phyloP scores from a whole-genome alignment of 2,888 invertebrate genomes.

The Strigamia transsilvanica region DNA sequence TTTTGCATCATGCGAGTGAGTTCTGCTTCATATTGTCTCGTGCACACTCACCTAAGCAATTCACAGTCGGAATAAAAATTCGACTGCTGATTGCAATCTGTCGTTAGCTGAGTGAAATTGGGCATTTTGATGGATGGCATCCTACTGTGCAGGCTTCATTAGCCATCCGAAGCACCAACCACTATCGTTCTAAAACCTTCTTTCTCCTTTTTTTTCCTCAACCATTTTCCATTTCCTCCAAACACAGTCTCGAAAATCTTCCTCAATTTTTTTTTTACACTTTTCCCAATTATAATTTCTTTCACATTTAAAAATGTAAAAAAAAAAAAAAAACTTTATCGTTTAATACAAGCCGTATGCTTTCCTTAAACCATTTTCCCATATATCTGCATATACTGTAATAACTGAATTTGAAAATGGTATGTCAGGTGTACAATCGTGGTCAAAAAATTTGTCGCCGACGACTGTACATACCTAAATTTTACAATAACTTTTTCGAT shows the following conservation, averaged over 20 bases:
- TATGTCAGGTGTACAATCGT: too few relatives aligned
- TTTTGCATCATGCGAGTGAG: neutral
- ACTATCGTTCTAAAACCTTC: conserved; percentile 38
- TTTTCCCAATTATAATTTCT: conserved; percentile 31
- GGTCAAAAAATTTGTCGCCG: too few relatives aligned
- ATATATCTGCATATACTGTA: too few relatives aligned
- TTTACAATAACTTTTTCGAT: too few relatives aligned
- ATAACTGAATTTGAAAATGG: too few relatives aligned
- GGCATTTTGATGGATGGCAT: conserved; percentile 39
- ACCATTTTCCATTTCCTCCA: conserved; percentile 32
- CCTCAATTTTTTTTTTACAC: conserved; percentile 31
- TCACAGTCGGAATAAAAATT: conserved; percentile 29
- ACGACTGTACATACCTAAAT: too few relatives aligned
- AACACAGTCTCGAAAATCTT: conserved; percentile 18
- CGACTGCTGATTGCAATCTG: conserved; percentile 41
- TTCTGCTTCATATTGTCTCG: conserved; percentile 27
- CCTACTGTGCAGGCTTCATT: conserved; percentile 38
- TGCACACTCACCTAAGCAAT: conserved; percentile 39
- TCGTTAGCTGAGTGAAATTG: conserved; percentile 39
- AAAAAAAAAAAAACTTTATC: neutral
- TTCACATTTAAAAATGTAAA: neutral
- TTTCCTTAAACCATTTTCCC: too few relatives aligned
- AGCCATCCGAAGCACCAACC: conserved; percentile 32
- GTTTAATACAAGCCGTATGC: too few relatives aligned
- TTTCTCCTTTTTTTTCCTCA: conserved; percentile 26